Base-by-base conservation (phyloP, 2,888 invertebrate species). In the Trimorus sp. region DNA sequence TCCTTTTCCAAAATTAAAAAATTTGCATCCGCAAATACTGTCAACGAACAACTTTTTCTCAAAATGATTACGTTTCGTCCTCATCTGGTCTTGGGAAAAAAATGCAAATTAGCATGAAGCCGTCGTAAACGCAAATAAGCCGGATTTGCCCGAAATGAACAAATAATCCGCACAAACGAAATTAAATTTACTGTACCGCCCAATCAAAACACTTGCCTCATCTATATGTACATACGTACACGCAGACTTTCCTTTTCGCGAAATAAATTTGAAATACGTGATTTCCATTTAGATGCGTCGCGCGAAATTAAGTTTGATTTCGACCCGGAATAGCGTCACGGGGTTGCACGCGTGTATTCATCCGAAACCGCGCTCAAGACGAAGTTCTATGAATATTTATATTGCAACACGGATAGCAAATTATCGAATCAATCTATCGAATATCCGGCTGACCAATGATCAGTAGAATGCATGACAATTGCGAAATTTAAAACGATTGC, bases 261-360 rank as follows among this genome's bases (percentile, higher is more conserved):
- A 45, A 60, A 60, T 45, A 45, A 7, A 63, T 49, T 63, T 14
- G 63, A 63, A 63, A 49, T 63, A 49, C 63, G 49, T 63, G 63
- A 63, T 63, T 63, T 48, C 36, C 63, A 63, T 63, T 63, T 63
- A 48, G 49, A 63, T 63, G 14, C 36, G 40, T 14, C 42, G 2
- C 15, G 16, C 16, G n/a, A 63, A 63, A 16, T 49, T 63, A 49
- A 63, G n/a, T 63, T 49, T 42, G 42, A 63, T 45, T 26, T 15
- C 16, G 16, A 49, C 48, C 36, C 12, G 36, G 14, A 63, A 42
- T 37, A 49, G 14, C 63, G 37, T 45, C n/a, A 37, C 37, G 40
- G 8, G 40, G 40, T 9, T 14, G 26, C n/a, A 36, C 37, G 37
- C 56, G 38, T 26, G 36, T 37, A 56, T 56, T 56, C 37, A 56